phyloP scores from a whole-genome alignment of 2,113 vertebrate species.

The Rhinogobius similis region DNA sequence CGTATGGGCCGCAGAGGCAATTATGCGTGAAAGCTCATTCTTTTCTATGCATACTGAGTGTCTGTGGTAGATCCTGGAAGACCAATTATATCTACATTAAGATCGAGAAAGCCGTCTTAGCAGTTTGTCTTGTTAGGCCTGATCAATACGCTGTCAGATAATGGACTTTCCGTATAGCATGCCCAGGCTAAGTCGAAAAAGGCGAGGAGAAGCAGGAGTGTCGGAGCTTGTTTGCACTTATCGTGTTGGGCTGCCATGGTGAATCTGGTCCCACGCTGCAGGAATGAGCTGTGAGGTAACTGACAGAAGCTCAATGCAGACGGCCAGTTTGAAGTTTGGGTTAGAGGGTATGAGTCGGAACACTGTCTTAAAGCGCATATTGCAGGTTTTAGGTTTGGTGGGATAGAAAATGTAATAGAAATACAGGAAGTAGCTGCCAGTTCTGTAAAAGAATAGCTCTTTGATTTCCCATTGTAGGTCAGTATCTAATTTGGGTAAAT shows the following conservation, averaged over 20 bases:
- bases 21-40: background rate
- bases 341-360: no score
- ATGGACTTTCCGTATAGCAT: slow-evolving; percentile 1
- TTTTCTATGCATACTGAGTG: background rate
- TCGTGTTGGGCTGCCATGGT: background rate
- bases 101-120: background rate
- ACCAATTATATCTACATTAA: slow-evolving; percentile 10
- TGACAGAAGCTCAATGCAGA: background rate
- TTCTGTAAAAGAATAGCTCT: no score
- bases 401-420: no score
- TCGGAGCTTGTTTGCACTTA: slow-evolving; percentile 1
- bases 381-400: no score
- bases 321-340: background rate
- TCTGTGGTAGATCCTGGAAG: background rate
- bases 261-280: background rate
- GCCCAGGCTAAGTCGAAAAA: background rate
- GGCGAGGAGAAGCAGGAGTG: background rate
- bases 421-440: no score
- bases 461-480: no score
- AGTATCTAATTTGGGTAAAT: no score
- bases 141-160: slow-evolving; percentile 9
- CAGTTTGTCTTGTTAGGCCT: slow-evolving; percentile 3
- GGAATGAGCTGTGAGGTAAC: background rate
- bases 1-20: background rate
- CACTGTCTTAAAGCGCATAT: no score